Percentiles rank a stretch among this genome's conserved stretches.
phyloP scores from a whole-genome alignment of 1,140 invertebrate genomes.

The Drosophila kikkawai region DNA sequence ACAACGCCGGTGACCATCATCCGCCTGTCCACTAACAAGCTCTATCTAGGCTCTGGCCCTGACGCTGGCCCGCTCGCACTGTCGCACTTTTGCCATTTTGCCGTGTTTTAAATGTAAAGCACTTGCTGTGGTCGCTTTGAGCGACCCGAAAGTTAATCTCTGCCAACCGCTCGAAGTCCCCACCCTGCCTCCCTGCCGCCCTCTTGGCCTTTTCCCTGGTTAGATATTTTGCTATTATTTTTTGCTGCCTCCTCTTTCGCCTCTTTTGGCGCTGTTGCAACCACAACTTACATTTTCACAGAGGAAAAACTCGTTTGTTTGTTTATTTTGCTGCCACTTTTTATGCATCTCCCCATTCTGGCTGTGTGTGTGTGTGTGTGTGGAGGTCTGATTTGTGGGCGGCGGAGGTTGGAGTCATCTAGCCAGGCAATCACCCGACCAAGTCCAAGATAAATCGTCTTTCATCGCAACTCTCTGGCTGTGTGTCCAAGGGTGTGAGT shows the following conservation, averaged over 20 bases:
- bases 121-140: slow-evolving; percentile 82
- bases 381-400: slow-evolving; percentile 49
- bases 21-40: slow-evolving; percentile 50
- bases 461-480: slow-evolving; percentile 66
- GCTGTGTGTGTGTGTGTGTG: background rate
- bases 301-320: slow-evolving; percentile 71
- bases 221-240: slow-evolving; percentile 73
- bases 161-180: slow-evolving; percentile 70
- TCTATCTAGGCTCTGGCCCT: slow-evolving; percentile 16
- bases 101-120: slow-evolving; percentile 80
- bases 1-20: slow-evolving; percentile 54
- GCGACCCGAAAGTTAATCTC: slow-evolving; percentile 82
- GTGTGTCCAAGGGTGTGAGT: slow-evolving; percentile 7
- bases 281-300: slow-evolving; percentile 79
- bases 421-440: slow-evolving; percentile 57
- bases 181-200: slow-evolving; percentile 7
- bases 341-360: slow-evolving; percentile 42
- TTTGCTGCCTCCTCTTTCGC: slow-evolving; percentile 17
- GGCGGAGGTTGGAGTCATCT: slow-evolving; percentile 37
- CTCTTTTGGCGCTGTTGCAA: slow-evolving; percentile 36
- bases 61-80: slow-evolving; percentile 14
- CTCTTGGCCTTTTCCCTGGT: slow-evolving; percentile 28
- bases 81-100: slow-evolving; percentile 23
- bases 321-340: slow-evolving; percentile 73
- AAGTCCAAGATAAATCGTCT: slow-evolving; percentile 83